phyloP scores from a whole-genome alignment of 2,888 invertebrate genomes.

The Stegana nigrithorax region DNA sequence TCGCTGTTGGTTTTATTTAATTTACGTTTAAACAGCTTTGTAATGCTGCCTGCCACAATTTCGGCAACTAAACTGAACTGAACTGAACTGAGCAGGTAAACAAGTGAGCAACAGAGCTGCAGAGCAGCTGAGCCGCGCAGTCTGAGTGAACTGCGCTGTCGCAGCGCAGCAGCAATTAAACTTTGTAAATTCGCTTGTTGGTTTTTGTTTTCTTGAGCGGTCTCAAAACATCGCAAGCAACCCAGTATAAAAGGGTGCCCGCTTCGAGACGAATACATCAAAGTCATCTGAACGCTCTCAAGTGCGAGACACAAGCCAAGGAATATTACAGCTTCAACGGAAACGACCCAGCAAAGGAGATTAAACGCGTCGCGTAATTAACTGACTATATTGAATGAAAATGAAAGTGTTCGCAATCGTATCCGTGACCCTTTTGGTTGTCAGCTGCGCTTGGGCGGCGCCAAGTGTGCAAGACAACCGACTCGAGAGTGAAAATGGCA shows the following conservation, averaged over 20 bases:
- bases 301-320: conserved; percentile 50
- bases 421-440: conserved; percentile 55
- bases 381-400: conserved; percentile 38
- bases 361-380: conserved; percentile 36
- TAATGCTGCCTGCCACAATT: conserved; percentile 48
- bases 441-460: conserved; percentile 59
- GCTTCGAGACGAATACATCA: conserved; percentile 65
- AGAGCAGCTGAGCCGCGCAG: conserved; percentile 14
- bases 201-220: conserved; percentile 4
- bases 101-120: neutral
- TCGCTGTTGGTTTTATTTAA: conserved; percentile 39
- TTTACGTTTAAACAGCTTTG: conserved; percentile 59
- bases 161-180: conserved; percentile 36
- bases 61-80: too few relatives aligned
- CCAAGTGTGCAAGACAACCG: conserved; percentile 66
- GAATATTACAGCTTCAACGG: conserved; percentile 28
- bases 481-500: conserved; percentile 69
- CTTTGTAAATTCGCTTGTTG: conserved; percentile 14
- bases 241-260: conserved; percentile 67
- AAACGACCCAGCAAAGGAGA: conserved; percentile 37
- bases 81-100: neutral
- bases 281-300: conserved; percentile 65
- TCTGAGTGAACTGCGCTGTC: conserved; percentile 25
- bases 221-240: conserved; percentile 28
- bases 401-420: conserved; percentile 65